Evolutionary conservation across 1,140 invertebrate species (phyloP).

Genomic region (Argopecten irradians): DNA sequence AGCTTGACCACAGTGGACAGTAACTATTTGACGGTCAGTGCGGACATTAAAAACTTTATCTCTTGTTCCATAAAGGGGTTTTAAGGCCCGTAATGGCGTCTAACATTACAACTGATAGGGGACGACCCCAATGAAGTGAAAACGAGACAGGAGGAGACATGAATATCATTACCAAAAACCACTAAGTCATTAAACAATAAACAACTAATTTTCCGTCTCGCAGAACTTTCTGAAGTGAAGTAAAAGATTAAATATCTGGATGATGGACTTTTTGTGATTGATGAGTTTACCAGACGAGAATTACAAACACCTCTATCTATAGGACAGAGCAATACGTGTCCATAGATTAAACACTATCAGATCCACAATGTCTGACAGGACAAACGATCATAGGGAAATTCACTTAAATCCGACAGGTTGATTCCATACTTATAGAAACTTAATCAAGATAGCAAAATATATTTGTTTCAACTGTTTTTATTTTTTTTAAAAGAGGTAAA

Average conservation of each 20-base stretch:
- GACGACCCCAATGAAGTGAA: neutral
- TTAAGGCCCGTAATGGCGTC: neutral
- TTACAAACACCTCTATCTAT: neutral
- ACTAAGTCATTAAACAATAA: neutral
- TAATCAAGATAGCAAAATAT: neutral
- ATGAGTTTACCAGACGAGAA: neutral
- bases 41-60: slow-evolving; percentile 5
- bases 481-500: no score
- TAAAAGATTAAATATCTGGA: neutral
- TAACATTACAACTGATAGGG: neutral
- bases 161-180: neutral
- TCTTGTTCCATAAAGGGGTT: neutral
- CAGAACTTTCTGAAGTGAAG: neutral
- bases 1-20: slow-evolving; percentile 4
- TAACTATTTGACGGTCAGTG: neutral
- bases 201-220: neutral
- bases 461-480: no score
- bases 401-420: neutral
- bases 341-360: slow-evolving; percentile 10
- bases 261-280: neutral
- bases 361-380: neutral
- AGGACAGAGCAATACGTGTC: neutral
- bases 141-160: neutral
- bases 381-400: neutral
- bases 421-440: neutral